Percentiles rank a stretch among this genome's conserved stretches.
phyloP scores from a whole-genome alignment of 2,797 vertebrate species.

The Sebastes aleutianus region DNA sequence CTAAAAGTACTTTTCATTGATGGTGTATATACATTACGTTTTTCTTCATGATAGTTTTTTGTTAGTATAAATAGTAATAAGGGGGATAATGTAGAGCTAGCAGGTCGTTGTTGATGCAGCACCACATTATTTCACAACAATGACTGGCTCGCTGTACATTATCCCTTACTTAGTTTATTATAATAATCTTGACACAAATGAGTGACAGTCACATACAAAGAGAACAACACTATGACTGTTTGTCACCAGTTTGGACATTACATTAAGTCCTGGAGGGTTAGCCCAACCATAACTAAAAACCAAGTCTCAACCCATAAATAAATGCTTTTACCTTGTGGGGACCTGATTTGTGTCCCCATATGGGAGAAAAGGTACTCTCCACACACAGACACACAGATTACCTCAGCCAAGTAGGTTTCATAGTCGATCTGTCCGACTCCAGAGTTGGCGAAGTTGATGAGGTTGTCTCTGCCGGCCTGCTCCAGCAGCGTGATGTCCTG shows the following conservation, averaged over 20 bases:
- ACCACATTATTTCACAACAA: too few relatives aligned
- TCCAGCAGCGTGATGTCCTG: slow-evolving; percentile 86
- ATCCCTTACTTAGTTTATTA: not conserved
- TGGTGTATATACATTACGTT: too few relatives aligned
- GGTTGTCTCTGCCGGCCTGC: slow-evolving; percentile 84
- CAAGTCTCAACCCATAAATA: not conserved
- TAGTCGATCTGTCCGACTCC: slow-evolving; percentile 88
- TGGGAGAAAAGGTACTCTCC: not conserved
- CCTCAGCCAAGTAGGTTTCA: slow-evolving; percentile 86
- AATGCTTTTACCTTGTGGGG: not conserved
- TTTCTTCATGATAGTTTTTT: too few relatives aligned
- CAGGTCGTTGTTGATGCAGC: too few relatives aligned
- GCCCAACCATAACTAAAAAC: not conserved
- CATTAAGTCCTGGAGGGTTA: not conserved
- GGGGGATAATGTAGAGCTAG: too few relatives aligned
- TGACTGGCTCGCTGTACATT: too few relatives aligned
- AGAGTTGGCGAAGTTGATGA: slow-evolving; percentile 86
- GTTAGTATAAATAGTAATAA: too few relatives aligned
- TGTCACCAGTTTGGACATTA: not conserved
- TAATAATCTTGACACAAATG: not conserved
- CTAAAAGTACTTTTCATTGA: too few relatives aligned
- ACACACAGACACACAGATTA: slow-evolving; percentile 56
- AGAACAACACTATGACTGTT: too few relatives aligned
- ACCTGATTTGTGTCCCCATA: not conserved
- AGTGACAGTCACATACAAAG: not conserved